Conservation (phyloP, 1,140 invertebrate genomes). For the Yoshiicerus persimilis region DNA sequence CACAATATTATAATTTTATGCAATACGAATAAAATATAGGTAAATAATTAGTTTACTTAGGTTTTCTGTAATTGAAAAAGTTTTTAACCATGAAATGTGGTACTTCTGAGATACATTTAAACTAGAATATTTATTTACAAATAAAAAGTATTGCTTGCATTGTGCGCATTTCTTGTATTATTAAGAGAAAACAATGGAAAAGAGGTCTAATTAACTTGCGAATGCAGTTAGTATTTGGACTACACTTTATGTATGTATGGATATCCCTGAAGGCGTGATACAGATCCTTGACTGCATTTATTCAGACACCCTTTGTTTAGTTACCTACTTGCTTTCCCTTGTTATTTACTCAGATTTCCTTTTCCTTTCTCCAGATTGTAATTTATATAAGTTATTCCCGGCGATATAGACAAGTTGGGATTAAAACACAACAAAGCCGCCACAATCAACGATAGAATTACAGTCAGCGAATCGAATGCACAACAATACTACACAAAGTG, state of each 20-base stretch:
- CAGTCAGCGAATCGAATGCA: neutral
- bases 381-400: neutral
- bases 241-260: neutral
- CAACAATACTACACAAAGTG: neutral
- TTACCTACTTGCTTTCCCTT: neutral
- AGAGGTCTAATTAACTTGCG: neutral
- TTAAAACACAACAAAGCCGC: constrained; percentile 3
- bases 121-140: too few relatives aligned
- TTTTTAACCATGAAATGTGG: too few relatives aligned
- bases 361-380: neutral
- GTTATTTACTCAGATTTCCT: neutral
- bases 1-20: too few relatives aligned
- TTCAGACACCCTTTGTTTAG: neutral
- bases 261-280: constrained; percentile 5
- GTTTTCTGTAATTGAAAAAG: too few relatives aligned
- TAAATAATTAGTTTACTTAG: too few relatives aligned
- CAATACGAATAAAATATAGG: too few relatives aligned
- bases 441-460: neutral
- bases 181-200: neutral
- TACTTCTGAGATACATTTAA: too few relatives aligned
- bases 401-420: neutral
- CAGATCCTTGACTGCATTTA: neutral
- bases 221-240: neutral
- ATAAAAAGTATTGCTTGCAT: too few relatives aligned
- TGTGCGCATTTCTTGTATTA: neutral